Conservation (phyloP, 2,113 vertebrate species). For the Eidolon helvum region DNA sequence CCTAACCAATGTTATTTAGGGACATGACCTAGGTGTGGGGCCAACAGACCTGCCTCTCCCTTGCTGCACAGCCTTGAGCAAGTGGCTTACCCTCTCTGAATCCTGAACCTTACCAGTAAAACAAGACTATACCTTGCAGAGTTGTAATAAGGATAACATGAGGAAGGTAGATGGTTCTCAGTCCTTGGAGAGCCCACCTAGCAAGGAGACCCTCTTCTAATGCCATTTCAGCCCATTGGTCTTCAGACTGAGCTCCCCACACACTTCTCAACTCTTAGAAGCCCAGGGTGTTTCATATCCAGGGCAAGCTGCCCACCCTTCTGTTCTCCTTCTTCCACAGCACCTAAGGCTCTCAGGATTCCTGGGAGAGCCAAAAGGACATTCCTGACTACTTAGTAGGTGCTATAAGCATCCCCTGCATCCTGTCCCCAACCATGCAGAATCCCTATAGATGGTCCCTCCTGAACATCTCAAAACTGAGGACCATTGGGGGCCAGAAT, state of each 20-base stretch:
- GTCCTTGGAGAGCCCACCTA: neutral
- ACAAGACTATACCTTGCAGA: neutral
- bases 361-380: fast-evolving
- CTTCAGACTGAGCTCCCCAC: neutral
- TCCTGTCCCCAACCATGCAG: neutral
- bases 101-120: neutral
- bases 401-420: too few species aligned
- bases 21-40: neutral
- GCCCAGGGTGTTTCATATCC: neutral
- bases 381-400: fast-evolving
- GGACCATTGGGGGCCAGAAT: neutral
- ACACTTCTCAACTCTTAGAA: neutral
- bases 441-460: neutral
- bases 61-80: neutral
- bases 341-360: too few species aligned
- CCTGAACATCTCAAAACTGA: neutral
- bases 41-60: neutral
- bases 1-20: neutral
- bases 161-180: neutral
- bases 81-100: neutral
- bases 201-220: neutral
- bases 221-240: neutral
- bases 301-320: neutral
- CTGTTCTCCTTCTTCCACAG: neutral
- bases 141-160: neutral